A percentile compares a stretch with the other conserved stretches of the same genome.
Conservation (phyloP, 2,797 vertebrate species). For the Scolopax bukidnonensis region DNA sequence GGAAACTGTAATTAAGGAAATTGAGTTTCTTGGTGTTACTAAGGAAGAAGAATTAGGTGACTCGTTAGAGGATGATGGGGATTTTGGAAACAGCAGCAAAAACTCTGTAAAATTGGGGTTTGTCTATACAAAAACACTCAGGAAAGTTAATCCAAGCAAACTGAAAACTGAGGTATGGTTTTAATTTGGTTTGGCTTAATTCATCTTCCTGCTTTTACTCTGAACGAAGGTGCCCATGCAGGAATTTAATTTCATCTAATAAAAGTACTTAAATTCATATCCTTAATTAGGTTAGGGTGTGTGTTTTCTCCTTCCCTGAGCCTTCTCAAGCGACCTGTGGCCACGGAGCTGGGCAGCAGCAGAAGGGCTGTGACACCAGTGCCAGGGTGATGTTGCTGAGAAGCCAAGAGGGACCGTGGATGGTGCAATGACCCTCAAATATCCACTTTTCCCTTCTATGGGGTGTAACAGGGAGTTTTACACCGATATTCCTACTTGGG, state of each 20-base stretch:
- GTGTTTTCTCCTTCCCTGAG: background rate
- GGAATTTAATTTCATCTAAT: background rate
- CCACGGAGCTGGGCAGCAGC: fast-evolving
- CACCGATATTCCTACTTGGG: fast-evolving
- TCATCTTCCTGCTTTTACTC: background rate
- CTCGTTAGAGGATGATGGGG: background rate
- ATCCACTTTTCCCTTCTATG: background rate
- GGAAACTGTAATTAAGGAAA: fast-evolving
- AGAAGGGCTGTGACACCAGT: background rate
- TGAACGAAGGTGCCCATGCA: background rate
- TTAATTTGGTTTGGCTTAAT: background rate
- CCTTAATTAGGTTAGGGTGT: background rate
- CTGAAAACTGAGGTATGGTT: background rate
- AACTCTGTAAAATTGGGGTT: background rate
- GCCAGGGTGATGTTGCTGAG: background rate
- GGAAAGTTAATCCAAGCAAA: background rate
- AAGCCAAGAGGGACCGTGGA: fast-evolving
- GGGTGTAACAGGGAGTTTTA: fast-evolving
- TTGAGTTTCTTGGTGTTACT: fast-evolving
- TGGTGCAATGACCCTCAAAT: fast-evolving
- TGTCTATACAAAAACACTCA: background rate
- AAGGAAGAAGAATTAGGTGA: background rate
- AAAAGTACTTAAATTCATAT: background rate
- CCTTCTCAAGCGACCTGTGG: fast-evolving
- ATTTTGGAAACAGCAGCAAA: background rate